phyloP scores from a whole-genome alignment of 1,140 invertebrate species.

The Plectrocnemia conspersa region DNA sequence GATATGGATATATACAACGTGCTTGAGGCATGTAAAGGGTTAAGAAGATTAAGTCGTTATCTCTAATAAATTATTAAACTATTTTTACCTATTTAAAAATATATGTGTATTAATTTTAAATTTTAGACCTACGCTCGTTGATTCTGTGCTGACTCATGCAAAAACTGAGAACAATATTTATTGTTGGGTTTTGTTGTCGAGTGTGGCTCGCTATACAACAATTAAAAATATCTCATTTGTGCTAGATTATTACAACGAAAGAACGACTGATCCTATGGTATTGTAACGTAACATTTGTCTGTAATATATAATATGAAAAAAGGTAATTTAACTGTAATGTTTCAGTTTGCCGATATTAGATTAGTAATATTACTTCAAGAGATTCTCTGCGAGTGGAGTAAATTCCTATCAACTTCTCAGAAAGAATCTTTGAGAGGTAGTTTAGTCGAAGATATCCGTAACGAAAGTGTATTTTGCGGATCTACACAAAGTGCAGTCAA shows the following conservation, averaged over 20 bases:
- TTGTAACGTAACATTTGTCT: not conserved
- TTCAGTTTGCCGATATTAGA: slow-evolving; percentile 39
- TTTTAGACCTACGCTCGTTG: slow-evolving; percentile 41
- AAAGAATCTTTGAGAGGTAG: slow-evolving; percentile 38
- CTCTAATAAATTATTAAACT: too few relatives aligned
- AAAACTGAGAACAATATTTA: slow-evolving; percentile 37
- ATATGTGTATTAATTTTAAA: slow-evolving; percentile 22
- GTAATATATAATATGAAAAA: not conserved
- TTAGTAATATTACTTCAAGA: slow-evolving; percentile 42
- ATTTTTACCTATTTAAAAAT: too few relatives aligned
- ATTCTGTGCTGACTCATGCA: slow-evolving; percentile 41
- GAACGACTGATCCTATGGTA: slow-evolving; percentile 38
- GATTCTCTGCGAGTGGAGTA: slow-evolving; percentile 41
- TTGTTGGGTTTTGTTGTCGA: slow-evolving; percentile 42
- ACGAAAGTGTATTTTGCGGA: slow-evolving; percentile 35
- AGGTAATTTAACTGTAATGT: not conserved
- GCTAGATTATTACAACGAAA: slow-evolving; percentile 43
- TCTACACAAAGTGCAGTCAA: slow-evolving; percentile 19
- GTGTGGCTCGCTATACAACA: slow-evolving; percentile 40
- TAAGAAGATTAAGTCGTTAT: too few relatives aligned
- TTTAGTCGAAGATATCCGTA: slow-evolving; percentile 38
- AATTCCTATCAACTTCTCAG: slow-evolving; percentile 26
- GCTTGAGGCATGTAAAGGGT: too few relatives aligned
- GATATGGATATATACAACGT: too few relatives aligned
- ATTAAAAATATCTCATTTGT: slow-evolving; percentile 40